Base-by-base conservation (phyloP, 2,797 vertebrate genomes). In the Triplophysa bombifrons region DNA sequence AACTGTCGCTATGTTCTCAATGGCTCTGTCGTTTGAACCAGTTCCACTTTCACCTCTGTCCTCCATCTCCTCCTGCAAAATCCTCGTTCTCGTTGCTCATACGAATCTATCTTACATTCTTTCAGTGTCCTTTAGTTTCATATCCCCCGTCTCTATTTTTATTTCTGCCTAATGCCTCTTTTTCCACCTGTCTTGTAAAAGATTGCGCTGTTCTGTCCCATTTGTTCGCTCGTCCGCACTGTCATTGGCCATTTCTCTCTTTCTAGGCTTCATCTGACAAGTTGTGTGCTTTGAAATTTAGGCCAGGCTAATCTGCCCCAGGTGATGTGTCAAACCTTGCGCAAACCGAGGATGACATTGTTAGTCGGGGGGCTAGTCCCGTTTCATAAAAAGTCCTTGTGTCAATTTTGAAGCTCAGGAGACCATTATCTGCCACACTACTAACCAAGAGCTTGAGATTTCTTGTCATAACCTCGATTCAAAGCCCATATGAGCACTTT, bases 221-320 rank as follows among this genome's bases (percentile, higher is more conserved):
- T 81, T 76, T 81, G 84, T 88, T 85, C 80, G 46, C 85, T 88
- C 84, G 85, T 88, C 82, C 72, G 70, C 74, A 20, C 69, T 83
- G 88, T 90, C 85, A 70, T 20, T 14, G 79, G 74, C 72, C 84
- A 85, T 86, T 87, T 74, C 75, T 84, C 78, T 20, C 22, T 67
- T 73, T 30, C 61, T 55, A 73, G 80, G 80, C 78, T 87, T 78
- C 72, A 66, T 86, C 80, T 91, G 89, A 91, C 89, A 88, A 85
- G 80, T 78, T 66, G 20, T 85, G 71, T 80, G 72, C 86, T 88
- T 89, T 85, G 83, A 85, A 90, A 90, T 88, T 82, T 84, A 83
- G 87, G 89, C 87, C 73, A 83, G 87, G 88, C 86, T 86, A 85
- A 84, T 87, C 80, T 87, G 88, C 91, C 89, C 86, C 84, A 87